Base-by-base conservation (phyloP, 2,113 vertebrate species). In the Cynopterus brachyotis region DNA sequence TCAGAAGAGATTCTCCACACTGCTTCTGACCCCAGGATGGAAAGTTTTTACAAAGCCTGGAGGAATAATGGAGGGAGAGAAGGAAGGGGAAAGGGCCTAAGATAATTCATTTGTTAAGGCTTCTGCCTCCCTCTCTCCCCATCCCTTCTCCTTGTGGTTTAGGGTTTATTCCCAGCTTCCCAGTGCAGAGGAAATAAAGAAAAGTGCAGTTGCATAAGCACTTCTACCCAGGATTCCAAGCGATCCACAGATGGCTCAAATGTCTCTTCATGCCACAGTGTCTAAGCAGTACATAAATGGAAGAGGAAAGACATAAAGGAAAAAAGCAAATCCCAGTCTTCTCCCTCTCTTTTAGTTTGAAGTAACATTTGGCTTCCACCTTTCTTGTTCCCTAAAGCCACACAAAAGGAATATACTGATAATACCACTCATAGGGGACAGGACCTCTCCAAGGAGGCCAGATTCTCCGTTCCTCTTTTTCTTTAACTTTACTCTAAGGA, bases 1-100 rank as follows among this genome's bases (percentile, higher is more conserved):
- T 95, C 88, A 98, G 91, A 96, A 97, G 87, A 97, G 96, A 98
- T 97, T 97, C 70, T 97, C 94, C 92, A 97, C 80, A 89, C 64
- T 69, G 47, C 73, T 57, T 85, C 83, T 0, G 0, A 35, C 16
- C 11, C 35, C 69, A 5, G 83, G 97, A 50, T 22, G 80, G 67
- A 86, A 96, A 83, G 47, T 0, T 0, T 0, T 0, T 2, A 24
- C 1, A 12, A 70, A 24, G 45, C 20, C 17, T 9, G 19, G 13
- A n/a, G 50, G 19, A 26, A 70, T 59, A 3, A 28, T 16, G 32
- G 60, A 66, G 2, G 5, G 26, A 28, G 28, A 35, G 30, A 42
- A 59, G 53, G 2, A 45, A 37, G 13, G 17, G 28, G 28, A 5
- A 45, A 70, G 37, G 7, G 6, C 22, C 13, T 35, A 7, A 30